Conservation (phyloP, 2,888 invertebrate species). For the Thera obeliscata region DNA sequence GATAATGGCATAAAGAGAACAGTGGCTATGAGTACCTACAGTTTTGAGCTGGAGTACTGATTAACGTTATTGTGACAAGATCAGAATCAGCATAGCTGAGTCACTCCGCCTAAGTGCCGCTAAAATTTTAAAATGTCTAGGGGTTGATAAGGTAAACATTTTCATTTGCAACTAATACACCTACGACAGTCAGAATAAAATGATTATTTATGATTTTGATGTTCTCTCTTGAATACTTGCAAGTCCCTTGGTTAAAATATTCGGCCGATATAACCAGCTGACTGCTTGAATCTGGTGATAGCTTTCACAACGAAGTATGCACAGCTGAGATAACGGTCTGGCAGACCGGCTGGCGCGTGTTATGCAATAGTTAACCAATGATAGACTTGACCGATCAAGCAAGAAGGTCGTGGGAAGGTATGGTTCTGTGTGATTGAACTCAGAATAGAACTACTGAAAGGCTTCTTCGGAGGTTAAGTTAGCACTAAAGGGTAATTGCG, state of each 20-base stretch:
- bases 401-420: constrained; percentile 56
- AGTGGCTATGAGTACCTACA: too few species aligned
- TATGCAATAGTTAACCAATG: constrained; percentile 43
- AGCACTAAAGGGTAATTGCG: not conserved
- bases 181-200: too few species aligned
- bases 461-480: constrained; percentile 7
- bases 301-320: constrained; percentile 40
- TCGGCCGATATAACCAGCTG: not conserved
- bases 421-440: constrained; percentile 16
- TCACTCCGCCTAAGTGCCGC: too few species aligned
- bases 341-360: constrained; percentile 41
- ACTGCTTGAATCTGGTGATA: not conserved
- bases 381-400: constrained; percentile 52
- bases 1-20: too few species aligned
- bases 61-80: too few species aligned
- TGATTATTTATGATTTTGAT: too few species aligned
- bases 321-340: constrained; percentile 49
- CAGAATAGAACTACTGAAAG: not conserved
- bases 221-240: too few species aligned
- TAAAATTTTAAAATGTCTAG: too few species aligned
- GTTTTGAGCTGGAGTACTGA: too few species aligned
- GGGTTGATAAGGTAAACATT: too few species aligned
- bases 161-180: too few species aligned
- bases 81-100: too few species aligned
- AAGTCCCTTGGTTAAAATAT: not conserved